phyloP scores from a whole-genome alignment of 2,113 vertebrate species.

The Heterotilapia buettikoferi region DNA sequence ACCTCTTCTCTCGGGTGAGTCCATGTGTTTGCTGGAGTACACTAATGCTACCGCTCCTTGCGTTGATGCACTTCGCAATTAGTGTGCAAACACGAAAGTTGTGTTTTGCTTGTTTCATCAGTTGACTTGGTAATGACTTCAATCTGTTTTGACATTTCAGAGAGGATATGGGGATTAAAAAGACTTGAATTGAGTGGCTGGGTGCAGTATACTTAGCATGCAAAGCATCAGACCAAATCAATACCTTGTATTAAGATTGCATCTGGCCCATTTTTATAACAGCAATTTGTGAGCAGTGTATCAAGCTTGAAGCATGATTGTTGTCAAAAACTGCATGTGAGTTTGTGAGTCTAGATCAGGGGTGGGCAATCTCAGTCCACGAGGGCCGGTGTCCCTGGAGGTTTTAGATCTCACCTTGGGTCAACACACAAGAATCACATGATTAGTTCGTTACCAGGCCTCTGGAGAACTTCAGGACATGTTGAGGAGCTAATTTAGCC shows the following conservation, averaged over 20 bases:
- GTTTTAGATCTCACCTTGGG: too few relatives aligned
- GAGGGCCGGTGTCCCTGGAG: too few relatives aligned
- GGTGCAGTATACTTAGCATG: not conserved
- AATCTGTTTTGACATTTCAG: not conserved
- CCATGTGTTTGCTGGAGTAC: not conserved
- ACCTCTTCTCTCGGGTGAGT: constrained; percentile 76
- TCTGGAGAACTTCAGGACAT: too few relatives aligned
- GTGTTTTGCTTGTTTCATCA: not conserved
- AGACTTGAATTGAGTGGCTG: not conserved
- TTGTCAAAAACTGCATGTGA: not conserved
- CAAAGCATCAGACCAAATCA: not conserved
- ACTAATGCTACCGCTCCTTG: not conserved
- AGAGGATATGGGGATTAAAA: not conserved
- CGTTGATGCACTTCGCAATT: not conserved
- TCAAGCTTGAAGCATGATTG: not conserved
- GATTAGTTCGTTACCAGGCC: too few relatives aligned
- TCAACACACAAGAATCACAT: too few relatives aligned
- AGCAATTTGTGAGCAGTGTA: not conserved
- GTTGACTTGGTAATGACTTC: not conserved
- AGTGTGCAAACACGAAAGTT: not conserved
- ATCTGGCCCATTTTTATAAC: not conserved
- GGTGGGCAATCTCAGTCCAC: too few relatives aligned
- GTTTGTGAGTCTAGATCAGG: not conserved
- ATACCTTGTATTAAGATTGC: not conserved
- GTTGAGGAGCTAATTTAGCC: too few relatives aligned